A percentile compares a stretch with the other conserved stretches of the same genome.
These are phyloP conservation scores for Hemaris fuciformis DNA, from an alignment of 2,888 invertebrate species.

Conservation along the genomic window DNA sequence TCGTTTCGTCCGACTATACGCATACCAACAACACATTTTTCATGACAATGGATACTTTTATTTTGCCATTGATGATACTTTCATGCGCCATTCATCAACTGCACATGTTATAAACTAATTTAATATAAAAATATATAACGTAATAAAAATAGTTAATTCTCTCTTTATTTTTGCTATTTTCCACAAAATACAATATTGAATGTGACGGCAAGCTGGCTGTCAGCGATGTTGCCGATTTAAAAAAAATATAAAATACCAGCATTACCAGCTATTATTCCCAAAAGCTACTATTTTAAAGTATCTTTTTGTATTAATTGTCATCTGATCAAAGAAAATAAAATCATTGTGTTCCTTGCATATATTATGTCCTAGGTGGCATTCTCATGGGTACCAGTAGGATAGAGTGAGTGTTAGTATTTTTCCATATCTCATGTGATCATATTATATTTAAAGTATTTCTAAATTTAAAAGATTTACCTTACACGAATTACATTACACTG, in stretches of 20 bases:
- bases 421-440: too few species aligned
- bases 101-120: constrained; percentile 27
- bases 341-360: too few species aligned
- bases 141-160: constrained; percentile 21
- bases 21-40: constrained; percentile 72
- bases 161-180: constrained; percentile 26
- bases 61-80: constrained; percentile 34
- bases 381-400: too few species aligned
- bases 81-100: constrained; percentile 32
- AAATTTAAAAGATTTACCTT: too few species aligned
- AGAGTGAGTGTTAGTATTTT: too few species aligned
- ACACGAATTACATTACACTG: neutral
- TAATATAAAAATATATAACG: constrained; percentile 26
- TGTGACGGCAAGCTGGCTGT: constrained; percentile 44
- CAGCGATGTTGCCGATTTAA: constrained; percentile 28
- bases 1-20: constrained; percentile 78
- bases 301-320: too few species aligned
- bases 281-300: neutral
- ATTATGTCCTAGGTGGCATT: too few species aligned
- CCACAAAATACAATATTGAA: constrained; percentile 34
- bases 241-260: neutral
- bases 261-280: neutral
- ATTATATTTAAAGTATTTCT: too few species aligned
- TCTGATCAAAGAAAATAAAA: too few species aligned
- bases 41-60: constrained; percentile 46